A percentile compares a stretch with the other conserved stretches of the same genome.
phyloP scores from a whole-genome alignment of 2,113 vertebrate species.

The Amia ocellicauda region DNA sequence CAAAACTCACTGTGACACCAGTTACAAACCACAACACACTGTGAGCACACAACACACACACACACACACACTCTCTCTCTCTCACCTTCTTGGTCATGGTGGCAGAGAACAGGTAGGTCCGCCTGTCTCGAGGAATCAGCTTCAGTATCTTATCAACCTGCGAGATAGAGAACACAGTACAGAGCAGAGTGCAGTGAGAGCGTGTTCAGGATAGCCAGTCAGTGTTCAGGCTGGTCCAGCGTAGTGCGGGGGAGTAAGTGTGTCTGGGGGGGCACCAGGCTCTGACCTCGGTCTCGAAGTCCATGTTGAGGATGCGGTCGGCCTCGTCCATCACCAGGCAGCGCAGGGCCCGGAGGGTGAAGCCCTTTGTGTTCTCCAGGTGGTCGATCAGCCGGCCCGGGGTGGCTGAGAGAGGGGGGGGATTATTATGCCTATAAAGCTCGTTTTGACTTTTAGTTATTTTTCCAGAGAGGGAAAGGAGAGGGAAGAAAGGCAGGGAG shows the following conservation, averaged over 20 bases:
- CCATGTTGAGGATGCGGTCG: conserved; percentile 97
- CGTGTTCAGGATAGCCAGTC: background rate
- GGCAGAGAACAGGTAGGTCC: conserved; percentile 92
- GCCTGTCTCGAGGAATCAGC: conserved; percentile 92
- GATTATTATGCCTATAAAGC: too few species aligned
- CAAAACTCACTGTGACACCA: too few species aligned
- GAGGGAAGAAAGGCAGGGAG: background rate
- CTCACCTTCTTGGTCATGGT: conserved; percentile 98
- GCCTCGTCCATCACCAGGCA: conserved; percentile 97
- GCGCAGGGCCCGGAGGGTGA: conserved; percentile 85
- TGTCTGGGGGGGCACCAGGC: background rate
- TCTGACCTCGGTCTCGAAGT: conserved; percentile 93
- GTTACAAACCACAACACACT: too few species aligned
- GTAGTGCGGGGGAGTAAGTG: background rate
- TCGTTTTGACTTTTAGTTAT: too few species aligned
- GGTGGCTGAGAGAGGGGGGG: conserved; percentile 68
- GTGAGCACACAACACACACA: too few species aligned
- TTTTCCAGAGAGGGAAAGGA: conserved; percentile 24
- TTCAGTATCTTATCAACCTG: conserved; percentile 97
- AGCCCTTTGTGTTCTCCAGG: conserved; percentile 96
- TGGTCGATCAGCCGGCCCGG: conserved; percentile 93
- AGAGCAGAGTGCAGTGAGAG: background rate
- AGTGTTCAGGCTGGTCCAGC: background rate
- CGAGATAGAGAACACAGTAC: background rate
- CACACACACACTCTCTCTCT: too few species aligned